Base-by-base conservation (phyloP, 2,113 vertebrate genomes). In the Phalacrocorax aristotelis region DNA sequence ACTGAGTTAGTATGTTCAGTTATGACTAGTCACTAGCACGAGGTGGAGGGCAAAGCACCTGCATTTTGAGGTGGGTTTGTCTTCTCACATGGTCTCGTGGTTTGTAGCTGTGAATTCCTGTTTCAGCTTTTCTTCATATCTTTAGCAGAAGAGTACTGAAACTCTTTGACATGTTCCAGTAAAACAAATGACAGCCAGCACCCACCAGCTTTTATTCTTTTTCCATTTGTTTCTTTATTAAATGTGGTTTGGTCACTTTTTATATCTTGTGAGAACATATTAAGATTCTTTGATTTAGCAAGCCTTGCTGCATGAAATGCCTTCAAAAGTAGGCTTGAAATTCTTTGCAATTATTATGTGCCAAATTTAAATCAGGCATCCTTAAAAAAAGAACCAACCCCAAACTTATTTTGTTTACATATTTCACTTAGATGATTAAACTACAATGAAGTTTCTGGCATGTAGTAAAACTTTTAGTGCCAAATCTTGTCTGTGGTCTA, bases 81-180 rank as follows among this genome's bases (percentile, higher is more conserved):
- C 80, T 77, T 36, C 46, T n/a, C 88, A 61, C 91, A 3, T 85
- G 88, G 65, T 70, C 76, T 85, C 11, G 2, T 97, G 97, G 97
- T 97, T 98, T 98, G 51, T 72, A 97, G 90, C 87, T 98, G 97
- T 98, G 96, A 98, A 97, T 98, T 98, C 96, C 97, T 98, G 96
- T 98, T 94, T 95, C 94, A 86, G 88, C 80, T 91, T 91, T 77
- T 92, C 75, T 85, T 88, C 36, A 4, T 89, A 17, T 79, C 87
- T 95, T 95, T n/a, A 96, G 94, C 58, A 74, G 87, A 97, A 89
- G 74, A 54, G 18, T 13, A 18, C 66, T 95, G 93, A 91, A 97
- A 79, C 84, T 81, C 10, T 68, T 84, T 93, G 25, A 76, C 79
- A 18, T 75, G 54, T 97, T 97, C 89, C 95, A 87, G 95, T 96